Conservation (phyloP, 2,888 invertebrate genomes). For the Neoscelio sp. region DNA sequence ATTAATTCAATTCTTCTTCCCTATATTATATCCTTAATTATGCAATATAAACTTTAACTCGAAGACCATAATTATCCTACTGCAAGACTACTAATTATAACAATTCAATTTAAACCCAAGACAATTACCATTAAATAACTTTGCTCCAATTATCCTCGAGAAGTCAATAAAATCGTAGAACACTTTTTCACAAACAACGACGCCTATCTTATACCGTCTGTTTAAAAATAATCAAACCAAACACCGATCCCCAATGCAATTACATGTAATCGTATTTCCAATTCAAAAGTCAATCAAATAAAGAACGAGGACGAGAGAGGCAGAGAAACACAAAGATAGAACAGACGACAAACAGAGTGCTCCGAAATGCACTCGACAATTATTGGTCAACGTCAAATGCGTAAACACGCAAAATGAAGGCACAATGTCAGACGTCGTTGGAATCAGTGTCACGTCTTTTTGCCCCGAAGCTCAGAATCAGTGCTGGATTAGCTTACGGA, state of each 20-base stretch:
- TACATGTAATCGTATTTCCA: constrained; percentile 50
- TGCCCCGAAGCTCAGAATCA: too few relatives aligned
- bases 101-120: constrained; percentile 45
- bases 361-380: neutral
- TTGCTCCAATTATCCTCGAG: neutral
- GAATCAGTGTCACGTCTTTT: too few relatives aligned
- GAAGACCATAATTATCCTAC: constrained; percentile 22
- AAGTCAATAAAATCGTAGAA: too few relatives aligned
- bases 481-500: too few relatives aligned
- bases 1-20: too few relatives aligned
- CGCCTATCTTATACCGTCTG: constrained; percentile 5
- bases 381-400: neutral
- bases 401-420: too few relatives aligned
- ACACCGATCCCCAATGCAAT: constrained; percentile 33
- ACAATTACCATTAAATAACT: constrained; percentile 41
- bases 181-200: constrained; percentile 2
- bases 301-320: constrained; percentile 38
- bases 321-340: too few relatives aligned
- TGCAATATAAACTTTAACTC: constrained; percentile 9
- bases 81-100: constrained; percentile 46
- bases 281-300: constrained; percentile 57
- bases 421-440: too few relatives aligned
- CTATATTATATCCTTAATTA: constrained; percentile 12
- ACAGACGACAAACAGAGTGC: constrained; percentile 13
- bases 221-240: constrained; percentile 38